A percentile compares a stretch with the other conserved stretches of the same genome.
Evolutionary conservation across 2,888 invertebrate species (phyloP).

Genomic region (Agrotis puta): DNA sequence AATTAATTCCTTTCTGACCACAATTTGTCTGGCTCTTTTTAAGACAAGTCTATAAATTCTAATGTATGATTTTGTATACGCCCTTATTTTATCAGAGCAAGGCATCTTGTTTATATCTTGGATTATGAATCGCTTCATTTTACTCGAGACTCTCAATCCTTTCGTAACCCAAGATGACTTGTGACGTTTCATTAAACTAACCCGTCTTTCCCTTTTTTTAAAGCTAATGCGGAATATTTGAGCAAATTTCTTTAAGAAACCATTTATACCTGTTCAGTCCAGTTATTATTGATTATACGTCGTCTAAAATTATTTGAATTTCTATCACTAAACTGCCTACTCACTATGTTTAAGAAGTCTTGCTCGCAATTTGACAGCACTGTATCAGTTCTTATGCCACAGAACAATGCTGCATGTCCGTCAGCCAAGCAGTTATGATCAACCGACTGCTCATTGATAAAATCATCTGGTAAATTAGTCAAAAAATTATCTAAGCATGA

Average conservation of each 20-base stretch:
- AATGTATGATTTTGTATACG: background rate
- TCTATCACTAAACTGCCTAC: background rate
- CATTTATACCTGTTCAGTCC: background rate
- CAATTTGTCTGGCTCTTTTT: background rate
- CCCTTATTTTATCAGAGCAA: background rate
- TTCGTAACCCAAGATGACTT: background rate
- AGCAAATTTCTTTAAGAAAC: background rate
- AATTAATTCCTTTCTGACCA: background rate
- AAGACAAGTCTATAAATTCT: background rate
- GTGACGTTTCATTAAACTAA: background rate
- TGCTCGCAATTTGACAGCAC: background rate
- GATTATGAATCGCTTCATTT: background rate
- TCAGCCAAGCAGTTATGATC: conserved; percentile 3
- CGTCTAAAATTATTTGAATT: background rate
- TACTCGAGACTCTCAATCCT: background rate
- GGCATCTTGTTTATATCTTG: background rate
- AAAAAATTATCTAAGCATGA: conserved; percentile 3
- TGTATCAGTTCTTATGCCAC: background rate
- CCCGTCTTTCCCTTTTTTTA: background rate
- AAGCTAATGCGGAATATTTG: background rate
- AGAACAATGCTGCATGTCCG: background rate
- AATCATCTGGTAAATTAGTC: background rate
- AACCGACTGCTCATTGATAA: background rate
- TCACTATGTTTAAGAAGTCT: background rate
- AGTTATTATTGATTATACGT: background rate